These are phyloP conservation scores for Vicugna pacos DNA, from an alignment of 2,113 vertebrate genomes.

Conservation along the genomic window DNA sequence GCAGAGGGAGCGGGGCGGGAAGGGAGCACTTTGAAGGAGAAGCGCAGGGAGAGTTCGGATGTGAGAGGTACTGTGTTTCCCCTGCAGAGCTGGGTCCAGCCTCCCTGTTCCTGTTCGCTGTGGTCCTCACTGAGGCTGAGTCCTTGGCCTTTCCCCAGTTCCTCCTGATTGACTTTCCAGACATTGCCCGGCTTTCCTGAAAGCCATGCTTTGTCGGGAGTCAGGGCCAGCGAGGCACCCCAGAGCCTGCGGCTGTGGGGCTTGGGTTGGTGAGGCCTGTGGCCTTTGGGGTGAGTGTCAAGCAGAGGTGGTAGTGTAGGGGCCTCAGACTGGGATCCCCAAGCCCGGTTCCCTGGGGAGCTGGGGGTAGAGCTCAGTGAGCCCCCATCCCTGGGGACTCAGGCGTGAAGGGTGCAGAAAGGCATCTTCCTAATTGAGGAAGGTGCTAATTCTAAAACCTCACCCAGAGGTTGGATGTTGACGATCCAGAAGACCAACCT, in stretches of 20 bases:
- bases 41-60: rapidly evolving
- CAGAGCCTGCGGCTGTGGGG: background rate
- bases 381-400: background rate
- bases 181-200: background rate
- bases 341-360: background rate
- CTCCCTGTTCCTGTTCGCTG: background rate
- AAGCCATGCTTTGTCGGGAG: background rate
- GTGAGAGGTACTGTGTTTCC: rapidly evolving
- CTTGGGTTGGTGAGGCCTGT: background rate
- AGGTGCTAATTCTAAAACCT: background rate
- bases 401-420: background rate
- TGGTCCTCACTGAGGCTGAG: background rate
- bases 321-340: background rate
- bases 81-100: background rate
- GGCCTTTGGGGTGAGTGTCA: background rate
- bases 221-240: background rate
- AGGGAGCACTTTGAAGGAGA: background rate
- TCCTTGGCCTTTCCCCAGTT: background rate
- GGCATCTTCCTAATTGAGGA: conserved; percentile 24
- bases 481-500: conserved; percentile 53
- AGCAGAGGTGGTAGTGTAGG: background rate
- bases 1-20: background rate
- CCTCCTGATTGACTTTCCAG: background rate
- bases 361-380: background rate
- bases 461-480: background rate